These are phyloP conservation scores for Apis mellifera DNA, from an alignment of 1,140 invertebrate genomes.

Conservation along the genomic window Amel_HAv3.1 CM009932.2:6493001-6493500, in stretches of 20 bases:
- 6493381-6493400: conserved; percentile 66
- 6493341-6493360: background rate
- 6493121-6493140: too few relatives aligned
- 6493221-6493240: background rate
- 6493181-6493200: too few relatives aligned
- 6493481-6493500: conserved; percentile 74
- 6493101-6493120: background rate
- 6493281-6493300: conserved; percentile 19
- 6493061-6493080: background rate
- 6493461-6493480: conserved; percentile 64
- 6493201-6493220: too few relatives aligned
- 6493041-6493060: background rate
- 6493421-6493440: conserved; percentile 55
- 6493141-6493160: too few relatives aligned
- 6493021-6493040: conserved; percentile 2
- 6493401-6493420: conserved; percentile 61
- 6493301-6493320: background rate
- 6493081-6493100: conserved; percentile 16
- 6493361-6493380: conserved; percentile 14
- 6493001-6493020: background rate
- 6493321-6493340: background rate
- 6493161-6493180: too few relatives aligned
- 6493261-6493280: background rate
- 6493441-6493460: conserved; percentile 62
- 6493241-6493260: background rate